phyloP scores from a whole-genome alignment of 2,797 vertebrate species.

The Scomberomorus guttatus region DNA sequence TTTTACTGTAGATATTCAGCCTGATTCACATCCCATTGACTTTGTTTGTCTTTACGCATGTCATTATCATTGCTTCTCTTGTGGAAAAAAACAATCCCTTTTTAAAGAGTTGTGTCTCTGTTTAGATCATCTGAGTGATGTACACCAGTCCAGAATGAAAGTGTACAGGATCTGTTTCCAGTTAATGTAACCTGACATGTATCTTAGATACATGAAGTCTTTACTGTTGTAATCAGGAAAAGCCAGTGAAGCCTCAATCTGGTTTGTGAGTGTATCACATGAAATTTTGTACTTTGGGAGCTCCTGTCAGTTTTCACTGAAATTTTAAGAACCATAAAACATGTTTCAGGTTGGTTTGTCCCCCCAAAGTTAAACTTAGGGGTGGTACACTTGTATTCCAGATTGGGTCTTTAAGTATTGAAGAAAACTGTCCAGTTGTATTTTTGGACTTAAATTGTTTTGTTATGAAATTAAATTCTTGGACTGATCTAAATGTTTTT shows the following conservation, averaged over 20 bases:
- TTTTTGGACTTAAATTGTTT: conserved; percentile 18
- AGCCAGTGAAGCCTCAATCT: neutral
- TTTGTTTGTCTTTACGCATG: neutral
- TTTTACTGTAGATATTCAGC: conserved; percentile 71
- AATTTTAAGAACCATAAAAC: neutral
- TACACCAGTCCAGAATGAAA: conserved; percentile 22
- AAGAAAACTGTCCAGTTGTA: conserved; percentile 7
- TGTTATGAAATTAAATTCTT: conserved; percentile 29
- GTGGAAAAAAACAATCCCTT: conserved; percentile 14
- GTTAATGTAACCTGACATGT: conserved; percentile 32
- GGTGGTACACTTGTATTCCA: conserved; percentile 4
- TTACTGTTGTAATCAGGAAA: neutral
- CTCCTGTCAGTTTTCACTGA: conserved; percentile 15
- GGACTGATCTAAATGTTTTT: conserved; percentile 53
- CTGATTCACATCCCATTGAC: conserved; percentile 9
- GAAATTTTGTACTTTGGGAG: conserved; percentile 13
- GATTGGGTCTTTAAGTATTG: conserved; percentile 18
- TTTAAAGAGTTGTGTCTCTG: conserved; percentile 27
- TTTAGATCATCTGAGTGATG: conserved; percentile 28
- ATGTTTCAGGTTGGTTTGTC: neutral
- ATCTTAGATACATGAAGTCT: conserved; percentile 7
- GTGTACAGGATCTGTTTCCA: conserved; percentile 32
- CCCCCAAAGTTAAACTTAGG: neutral
- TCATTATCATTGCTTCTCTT: conserved; percentile 18
- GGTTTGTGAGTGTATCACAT: neutral